These are phyloP conservation scores for Oopsacas minuta DNA, from an alignment of 37 sponge, comb jelly and placozoan species.

Conservation along the genomic window DNA sequence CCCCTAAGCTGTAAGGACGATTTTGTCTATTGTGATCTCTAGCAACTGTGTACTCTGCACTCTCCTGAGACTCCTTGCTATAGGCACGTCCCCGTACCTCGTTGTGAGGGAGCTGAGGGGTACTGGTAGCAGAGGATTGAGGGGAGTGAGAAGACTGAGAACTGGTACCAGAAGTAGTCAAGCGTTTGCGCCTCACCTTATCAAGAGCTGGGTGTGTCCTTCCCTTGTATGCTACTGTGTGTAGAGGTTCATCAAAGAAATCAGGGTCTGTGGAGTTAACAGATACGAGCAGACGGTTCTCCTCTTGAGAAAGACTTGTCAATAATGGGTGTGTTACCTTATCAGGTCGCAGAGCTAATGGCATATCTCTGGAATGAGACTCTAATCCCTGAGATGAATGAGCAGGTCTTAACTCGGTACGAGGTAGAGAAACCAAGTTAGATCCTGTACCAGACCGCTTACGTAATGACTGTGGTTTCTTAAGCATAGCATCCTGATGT, in stretches of 20 bases:
- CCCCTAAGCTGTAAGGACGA: background rate
- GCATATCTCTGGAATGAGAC: background rate
- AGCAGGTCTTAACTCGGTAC: background rate
- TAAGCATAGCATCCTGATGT: background rate
- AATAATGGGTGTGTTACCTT: background rate
- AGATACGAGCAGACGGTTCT: background rate
- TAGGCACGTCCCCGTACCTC: background rate
- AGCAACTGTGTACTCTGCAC: background rate
- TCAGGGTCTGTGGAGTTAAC: background rate
- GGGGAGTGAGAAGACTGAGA: conserved; percentile 9
- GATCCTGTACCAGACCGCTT: background rate
- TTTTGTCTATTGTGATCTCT: background rate
- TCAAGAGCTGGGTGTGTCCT: background rate
- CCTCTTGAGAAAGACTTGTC: background rate
- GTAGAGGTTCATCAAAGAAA: background rate
- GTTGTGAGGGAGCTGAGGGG: background rate
- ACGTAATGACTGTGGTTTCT: background rate
- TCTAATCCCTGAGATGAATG: background rate
- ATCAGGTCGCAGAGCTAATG: background rate
- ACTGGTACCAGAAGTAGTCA: background rate
- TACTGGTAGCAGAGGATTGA: background rate
- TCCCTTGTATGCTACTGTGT: background rate
- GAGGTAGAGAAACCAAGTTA: background rate
- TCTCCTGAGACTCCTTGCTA: background rate
- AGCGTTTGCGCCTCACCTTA: background rate